Evolutionary conservation across 2,113 vertebrate genomes (phyloP), one percentile per base, ranked within the genome.

Genomic region (Balaeniceps rex): DNA sequence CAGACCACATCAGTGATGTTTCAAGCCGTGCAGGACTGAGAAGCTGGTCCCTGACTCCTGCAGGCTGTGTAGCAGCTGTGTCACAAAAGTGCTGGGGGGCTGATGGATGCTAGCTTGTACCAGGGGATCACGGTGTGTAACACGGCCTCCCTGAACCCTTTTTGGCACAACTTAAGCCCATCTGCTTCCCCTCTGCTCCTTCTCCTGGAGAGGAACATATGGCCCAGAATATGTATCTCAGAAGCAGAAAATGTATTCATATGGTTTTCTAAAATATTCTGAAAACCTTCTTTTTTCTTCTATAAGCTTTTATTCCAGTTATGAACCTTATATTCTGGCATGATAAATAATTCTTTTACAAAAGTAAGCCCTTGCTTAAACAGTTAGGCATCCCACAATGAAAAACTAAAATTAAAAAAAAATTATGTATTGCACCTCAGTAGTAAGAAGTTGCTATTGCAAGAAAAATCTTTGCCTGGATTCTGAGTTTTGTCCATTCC

Each of bases 151-250:
- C 63, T 72, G 58, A 94, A 82, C 81, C 42, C 81, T 82, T 85
- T 72, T 22, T 94, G 89, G 95, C 94, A 95, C 77, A 80, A 71
- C 54, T 74, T 42, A 83, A 0, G 19, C 49, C 94, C 93, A 96
- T 95, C 87, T 97, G 96, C 65, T 91, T 94, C 78, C 93, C 93
- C 93, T 95, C 89, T 96, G 96, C 70, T 93, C 89, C 26, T 90
- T 94, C 87, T 90, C 78, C 71, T 70, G 66, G 40, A 96, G 70
- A 96, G 54, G 66, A 95, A 85, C 96, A 97, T 95, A 96, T 93
- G 95, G 89, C 66, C 46, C 34, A 74, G 74, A 94, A 90, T 83
- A 91, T 36, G 52, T 60, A 78, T 42, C 78, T 71, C 54, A 17
- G 78, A 93, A 87, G 81, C 38, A 88, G 31, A 89, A 94, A 94